Percentiles rank a stretch among this genome's conserved stretches.
These are phyloP conservation scores for Rhyacichthys aspro DNA, from an alignment of 2,797 vertebrate species.

Conservation along the genomic window DNA sequence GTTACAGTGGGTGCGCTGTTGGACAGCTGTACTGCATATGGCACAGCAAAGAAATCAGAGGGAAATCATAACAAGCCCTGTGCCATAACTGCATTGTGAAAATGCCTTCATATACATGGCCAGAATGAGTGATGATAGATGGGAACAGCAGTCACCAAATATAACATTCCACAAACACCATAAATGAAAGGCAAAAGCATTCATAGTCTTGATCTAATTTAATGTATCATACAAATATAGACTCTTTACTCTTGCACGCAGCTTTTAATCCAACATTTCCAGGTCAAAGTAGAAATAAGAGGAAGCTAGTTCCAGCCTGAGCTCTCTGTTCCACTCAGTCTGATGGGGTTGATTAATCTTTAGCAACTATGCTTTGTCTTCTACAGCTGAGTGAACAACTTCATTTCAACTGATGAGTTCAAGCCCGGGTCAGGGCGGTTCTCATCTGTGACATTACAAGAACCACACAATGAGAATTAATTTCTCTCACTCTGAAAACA, in stretches of 20 bases:
- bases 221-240: slow-evolving; percentile 65
- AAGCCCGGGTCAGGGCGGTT: slow-evolving; percentile 93
- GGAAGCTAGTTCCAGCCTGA: slow-evolving; percentile 53
- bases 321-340: slow-evolving; percentile 68
- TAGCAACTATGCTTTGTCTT: slow-evolving; percentile 93
- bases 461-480: slow-evolving; percentile 87
- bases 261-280: slow-evolving; percentile 64
- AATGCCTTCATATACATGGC: slow-evolving; percentile 25
- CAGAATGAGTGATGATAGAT: slow-evolving; percentile 29
- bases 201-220: slow-evolving; percentile 89
- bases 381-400: slow-evolving; percentile 98
- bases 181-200: slow-evolving; percentile 55
- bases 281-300: slow-evolving; percentile 72
- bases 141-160: slow-evolving; percentile 73
- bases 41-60: slow-evolving; percentile 49
- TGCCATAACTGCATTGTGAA: slow-evolving; percentile 51
- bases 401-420: slow-evolving; percentile 99
- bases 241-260: slow-evolving; percentile 54
- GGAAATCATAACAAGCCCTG: slow-evolving; percentile 50
- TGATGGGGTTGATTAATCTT: slow-evolving; percentile 94
- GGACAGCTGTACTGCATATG: slow-evolving; percentile 64
- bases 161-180: slow-evolving; percentile 60
- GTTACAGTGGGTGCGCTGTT: slow-evolving; percentile 39
- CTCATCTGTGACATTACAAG: slow-evolving; percentile 95
- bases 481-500: slow-evolving; percentile 86